Base-by-base conservation (phyloP, 2,113 vertebrate genomes). In the Talpa occidentalis region DNA sequence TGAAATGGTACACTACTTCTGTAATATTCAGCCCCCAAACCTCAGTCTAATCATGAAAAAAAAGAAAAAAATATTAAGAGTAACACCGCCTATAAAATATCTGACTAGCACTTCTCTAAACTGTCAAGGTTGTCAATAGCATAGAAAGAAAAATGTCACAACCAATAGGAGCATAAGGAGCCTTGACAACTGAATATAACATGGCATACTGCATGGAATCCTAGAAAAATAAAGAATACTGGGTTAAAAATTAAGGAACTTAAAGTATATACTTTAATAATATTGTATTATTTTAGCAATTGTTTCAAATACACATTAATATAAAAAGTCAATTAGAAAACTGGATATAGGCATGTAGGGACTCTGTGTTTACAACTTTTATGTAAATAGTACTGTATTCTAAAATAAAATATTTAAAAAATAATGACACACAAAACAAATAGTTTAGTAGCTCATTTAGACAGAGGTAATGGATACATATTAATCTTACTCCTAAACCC, bases 331-430 rank as follows among this genome's bases (percentile, higher is more conserved):
- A 60, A 40, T 32, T 56, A 67, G 19, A 26, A 78, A 49, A 86
- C 14, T 86, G 73, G 5, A 21, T 49, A 86, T 32, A 2, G 19
- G 12, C 37, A 60, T 32, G 15, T 86, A 17, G 28, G 19, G 78
- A 24, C 28, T 88, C 73, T 76, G 60, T 59, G 24, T 86, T 78
- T 40, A 70, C 9, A 69, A 59, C 19, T 44, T 59, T 85, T 59
- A 26, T 69, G 47, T 76, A 78, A 70, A 78, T 26, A 10, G 19
- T 32, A 49, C 32, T 87, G 15, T 54, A 70, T 78, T 78, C 32
- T 60, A 54, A 93, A 60, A 72, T 86, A 86, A 86, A 76, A 52
- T 28, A 67, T 52, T 72, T 90, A 44, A 60, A 88, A 60, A 94
- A 70, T 54, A 73, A 78, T 10, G 32, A 76, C 70, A 42, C 2